Evolutionary conservation across 1,140 invertebrate genomes (phyloP), one percentile per base, ranked within the genome.

Genomic region (Ectropis grisescens): DNA sequence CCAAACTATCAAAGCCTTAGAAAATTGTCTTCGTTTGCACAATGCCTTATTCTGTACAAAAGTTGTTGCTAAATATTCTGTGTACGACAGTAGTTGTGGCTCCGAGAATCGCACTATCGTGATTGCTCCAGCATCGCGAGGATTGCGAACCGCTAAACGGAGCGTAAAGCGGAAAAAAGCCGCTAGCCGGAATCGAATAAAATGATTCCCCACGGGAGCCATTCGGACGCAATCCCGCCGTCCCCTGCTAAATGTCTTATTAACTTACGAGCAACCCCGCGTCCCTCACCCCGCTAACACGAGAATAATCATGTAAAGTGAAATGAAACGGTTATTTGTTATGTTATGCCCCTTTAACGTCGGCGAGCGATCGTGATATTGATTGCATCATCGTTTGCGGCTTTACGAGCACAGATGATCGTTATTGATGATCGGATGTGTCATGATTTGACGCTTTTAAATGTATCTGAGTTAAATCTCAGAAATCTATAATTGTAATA

Each of bases 121-220:
- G 69, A 70, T 69, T 69, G 61, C 46, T 6, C n/a, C n/a, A n/a
- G n/a, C n/a, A n/a, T n/a, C n/a, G n/a, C n/a, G n/a, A n/a, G n/a
- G n/a, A 26, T 4, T 9, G n/a, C 34, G 53, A 58, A 67, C 62
- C 66, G 68, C 68, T 75, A 72, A 81, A 78, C 71, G 59, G 70
- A 71, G 75, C 72, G 69, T 68, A 70, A 75, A 65, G 60, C 65
- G 65, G 69, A 78, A 80, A 79, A 80, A 81, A 69, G 57, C 62
- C 64, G 71, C 60, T 65, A 65, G 58, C 56, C 62, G 60, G 71
- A 82, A 83, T 83, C 82, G 75, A 82, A 83, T 83, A 82, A 82
- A 83, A 83, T 83, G 80, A 83, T 83, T 83, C 81, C 81, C 81
- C 81, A 52, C 61, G 79, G 79, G 81, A 72, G 72, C 78, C 71